Conservation (phyloP, 2,113 vertebrate genomes). For the Microcebus griseorufus region DNA sequence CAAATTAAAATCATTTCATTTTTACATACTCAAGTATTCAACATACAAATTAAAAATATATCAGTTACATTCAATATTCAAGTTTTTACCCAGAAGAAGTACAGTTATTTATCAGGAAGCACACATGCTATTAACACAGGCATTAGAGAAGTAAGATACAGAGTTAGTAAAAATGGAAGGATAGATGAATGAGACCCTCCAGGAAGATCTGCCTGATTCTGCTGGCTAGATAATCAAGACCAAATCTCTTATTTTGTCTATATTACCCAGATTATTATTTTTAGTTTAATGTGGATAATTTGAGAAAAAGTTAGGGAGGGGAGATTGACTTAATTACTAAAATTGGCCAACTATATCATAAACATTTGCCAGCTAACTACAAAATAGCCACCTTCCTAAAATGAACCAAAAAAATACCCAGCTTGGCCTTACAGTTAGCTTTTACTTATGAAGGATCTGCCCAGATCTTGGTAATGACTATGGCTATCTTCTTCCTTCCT, state of each 20-base stretch:
- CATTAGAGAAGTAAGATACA: rapidly evolving
- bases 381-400: background rate
- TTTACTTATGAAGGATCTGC: background rate
- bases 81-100: background rate
- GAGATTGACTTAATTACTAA: background rate
- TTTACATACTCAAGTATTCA: background rate
- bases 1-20: background rate
- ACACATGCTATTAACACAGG: background rate
- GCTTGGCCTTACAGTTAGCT: rapidly evolving
- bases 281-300: background rate
- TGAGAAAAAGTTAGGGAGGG: background rate
- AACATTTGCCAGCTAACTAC: background rate
- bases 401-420: background rate
- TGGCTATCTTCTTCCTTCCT: background rate
- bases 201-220: background rate
- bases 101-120: background rate
- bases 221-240: background rate
- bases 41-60: background rate
- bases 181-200: background rate
- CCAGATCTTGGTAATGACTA: background rate
- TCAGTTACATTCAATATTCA: background rate
- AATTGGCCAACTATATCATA: background rate
- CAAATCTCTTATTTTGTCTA: background rate
- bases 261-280: background rate
- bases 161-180: background rate